Base-by-base conservation (phyloP, 2,888 invertebrate genomes). In the Sesia bembeciformis region DNA sequence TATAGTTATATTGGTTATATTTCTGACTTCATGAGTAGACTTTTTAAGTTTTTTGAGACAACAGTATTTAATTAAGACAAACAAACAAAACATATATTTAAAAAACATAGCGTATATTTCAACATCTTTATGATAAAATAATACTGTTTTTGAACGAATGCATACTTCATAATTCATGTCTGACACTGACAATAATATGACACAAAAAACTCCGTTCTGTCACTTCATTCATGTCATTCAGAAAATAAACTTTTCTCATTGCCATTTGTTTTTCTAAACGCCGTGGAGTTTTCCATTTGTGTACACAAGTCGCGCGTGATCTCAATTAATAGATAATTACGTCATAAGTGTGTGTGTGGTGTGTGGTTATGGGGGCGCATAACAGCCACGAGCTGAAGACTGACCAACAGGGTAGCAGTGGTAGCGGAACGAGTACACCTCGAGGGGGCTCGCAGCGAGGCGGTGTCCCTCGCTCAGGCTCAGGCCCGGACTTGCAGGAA, bases 401-500 rank as follows among this genome's bases (percentile, higher is more conserved):
- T 4, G 68, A 63, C 7, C 72, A 66, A 5, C 76, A 74, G 53
- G 73, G 75, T 53, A 60, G 58, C 8, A 56, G 56, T 4, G 81
- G 81, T 43, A 84, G 84, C 60, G 85, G 83, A 1, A 62, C 73
- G 42, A 87, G 76, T 61, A 85, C 82, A 57, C 90, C 81, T 62
- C 78, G 78, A 66, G 90, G 55, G 71, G 69, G 73, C 50, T 90
- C 84, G 1, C 82, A 84, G 53, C 86, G 90, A 62, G 90, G 90
- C 41, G 81, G 92, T 38, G 8, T 52, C 62, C 91, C 92, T 39
- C 87, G 92, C 57, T 92, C 93, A 52, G 91, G 92, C 40, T 93
- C 94, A 40, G 93, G 92, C 6, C 91, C 91, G 23, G 94, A 94
- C 70, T 90, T 93, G 53, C 93, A 91, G 67, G 92, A 93, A 53